Evolutionary conservation across 2,888 invertebrate species (phyloP), one percentile per base, ranked within the genome.

Genomic region (Ormia ochracea): DNA sequence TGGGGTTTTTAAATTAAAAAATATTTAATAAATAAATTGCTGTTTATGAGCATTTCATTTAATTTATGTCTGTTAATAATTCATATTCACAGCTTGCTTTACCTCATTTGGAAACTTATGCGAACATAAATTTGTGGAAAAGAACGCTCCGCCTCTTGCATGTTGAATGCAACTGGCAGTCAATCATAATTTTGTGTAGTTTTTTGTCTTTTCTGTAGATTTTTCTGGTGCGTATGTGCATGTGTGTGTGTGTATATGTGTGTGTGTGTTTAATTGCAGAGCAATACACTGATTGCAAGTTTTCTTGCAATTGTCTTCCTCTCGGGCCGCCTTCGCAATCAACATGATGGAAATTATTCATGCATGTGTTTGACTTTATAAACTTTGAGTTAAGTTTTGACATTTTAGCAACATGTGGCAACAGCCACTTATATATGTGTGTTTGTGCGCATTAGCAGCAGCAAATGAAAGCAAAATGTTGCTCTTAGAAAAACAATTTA

Each of bases 351-450:
- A 38, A 63, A 66, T 66, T 68, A 81, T 82, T 82, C 83, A 84
- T 85, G 85, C 87, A 85, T 84, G 87, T 85, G 84, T 84, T 86
- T 86, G 87, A 86, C 86, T 86, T 86, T 86, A 87, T 73, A 80
- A 80, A 68, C 68, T 76, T 74, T 43, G 61, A 80, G 80, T 80
- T 72, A 80, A 80, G 85, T 86, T 86, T 87, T 85, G 86, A 85
- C 84, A 83, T 76, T 76, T 80, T 65, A 80, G 76, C 76, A 76
- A 80, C 80, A 80, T 80, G 80, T 80, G 80, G 80, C 63, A 80
- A 76, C 50, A 85, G 83, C 82, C 81, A 65, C 72, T 52, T 14
- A 19, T 17, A 2, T 9, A 0, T 12, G 6, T 50, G 23, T 50
- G 17, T 31, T 9, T 26, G 23, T 33, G 4, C 4, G 68, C 17